Base-by-base conservation (phyloP, 2,113 vertebrate species). In the Colinus virginianus region DNA sequence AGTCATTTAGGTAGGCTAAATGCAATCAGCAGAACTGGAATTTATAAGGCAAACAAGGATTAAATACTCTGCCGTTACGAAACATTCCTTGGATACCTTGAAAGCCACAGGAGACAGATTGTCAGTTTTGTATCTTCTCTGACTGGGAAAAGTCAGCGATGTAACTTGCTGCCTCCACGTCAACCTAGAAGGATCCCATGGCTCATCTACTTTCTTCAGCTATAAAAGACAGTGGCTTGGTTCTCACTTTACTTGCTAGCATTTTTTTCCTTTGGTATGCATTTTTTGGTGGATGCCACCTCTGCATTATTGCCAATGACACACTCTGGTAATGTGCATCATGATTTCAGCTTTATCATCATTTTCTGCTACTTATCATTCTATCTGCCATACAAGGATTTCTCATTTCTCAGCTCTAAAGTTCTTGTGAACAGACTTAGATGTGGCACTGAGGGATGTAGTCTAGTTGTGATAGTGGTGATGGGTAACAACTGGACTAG, bases 1-100 rank as follows among this genome's bases (percentile, higher is more conserved):
- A 78, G 36, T 69, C 38, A 90, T 81, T 88, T 93, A 81, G 48
- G 43, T 76, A 79, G 46, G 53, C 58, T 78, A 88, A 85, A 90
- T 81, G 53, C 49, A 96, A 71, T 81, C 64, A 76, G 69, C 64
- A 93, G 78, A 91, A 94, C 62, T 82, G 74, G 84, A 93, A 95
- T 84, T 96, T 63, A 56, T 84, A 90, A 87, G 55, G 55, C 72
- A 96, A 91, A 90, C 64, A 91, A 84, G 40, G 51, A 91, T 80
- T 93, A 79, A 93, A 94, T 43, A 56, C 78, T 74, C 16, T 62
- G 46, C 72, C 91, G 25, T 72, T 90, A 90, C 68, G 17, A 83
- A 93, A 80, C 69, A 88, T 95, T 94, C 83, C 26, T 53, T 84
- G 58, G 43, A 90, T 94, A 80, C 56, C 61, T 90, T 88, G 56